Evolutionary conservation across 2,888 invertebrate genomes (phyloP).

Genomic region (Prosopocoilus inquinatus): DNA sequence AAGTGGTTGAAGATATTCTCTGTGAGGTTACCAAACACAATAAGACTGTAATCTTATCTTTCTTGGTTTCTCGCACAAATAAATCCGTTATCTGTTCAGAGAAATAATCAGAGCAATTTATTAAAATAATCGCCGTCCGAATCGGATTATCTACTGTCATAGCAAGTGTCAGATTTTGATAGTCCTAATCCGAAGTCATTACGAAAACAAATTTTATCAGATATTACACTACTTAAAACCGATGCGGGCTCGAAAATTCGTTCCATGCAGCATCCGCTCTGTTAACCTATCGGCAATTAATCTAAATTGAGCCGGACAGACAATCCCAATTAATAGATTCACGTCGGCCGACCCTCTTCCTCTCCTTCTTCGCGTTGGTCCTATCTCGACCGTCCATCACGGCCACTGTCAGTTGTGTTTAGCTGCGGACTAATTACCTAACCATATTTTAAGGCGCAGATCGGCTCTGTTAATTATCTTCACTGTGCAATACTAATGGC

Average conservation of each 20-base stretch:
- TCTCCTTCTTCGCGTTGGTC: neutral
- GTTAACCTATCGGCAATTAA: constrained; percentile 46
- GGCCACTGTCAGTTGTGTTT: constrained; percentile 1
- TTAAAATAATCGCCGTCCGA: neutral
- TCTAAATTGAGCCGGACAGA: constrained; percentile 47
- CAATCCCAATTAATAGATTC: constrained; percentile 46
- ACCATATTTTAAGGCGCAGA: neutral
- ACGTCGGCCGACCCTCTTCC: constrained; percentile 9
- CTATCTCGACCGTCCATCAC: neutral
- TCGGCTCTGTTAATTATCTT: too few species aligned
- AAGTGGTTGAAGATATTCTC: too few species aligned
- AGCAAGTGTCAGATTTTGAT: constrained; percentile 22
- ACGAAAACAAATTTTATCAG: constrained; percentile 31
- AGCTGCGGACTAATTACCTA: neutral
- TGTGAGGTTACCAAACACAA: too few species aligned
- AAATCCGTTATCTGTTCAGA: too few species aligned
- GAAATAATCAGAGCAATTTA: constrained; percentile 1
- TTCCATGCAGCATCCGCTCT: constrained; percentile 6
- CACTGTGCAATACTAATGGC: too few species aligned
- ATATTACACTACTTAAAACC: constrained; percentile 21
- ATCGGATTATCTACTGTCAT: constrained; percentile 13
- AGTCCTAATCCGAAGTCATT: constrained; percentile 29
- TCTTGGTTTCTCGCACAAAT: too few species aligned
- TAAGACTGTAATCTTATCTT: too few species aligned
- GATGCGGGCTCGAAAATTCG: constrained; percentile 13